Evolutionary conservation across 2,888 invertebrate genomes (phyloP).

Genomic region (Eristalis tenax): DNA sequence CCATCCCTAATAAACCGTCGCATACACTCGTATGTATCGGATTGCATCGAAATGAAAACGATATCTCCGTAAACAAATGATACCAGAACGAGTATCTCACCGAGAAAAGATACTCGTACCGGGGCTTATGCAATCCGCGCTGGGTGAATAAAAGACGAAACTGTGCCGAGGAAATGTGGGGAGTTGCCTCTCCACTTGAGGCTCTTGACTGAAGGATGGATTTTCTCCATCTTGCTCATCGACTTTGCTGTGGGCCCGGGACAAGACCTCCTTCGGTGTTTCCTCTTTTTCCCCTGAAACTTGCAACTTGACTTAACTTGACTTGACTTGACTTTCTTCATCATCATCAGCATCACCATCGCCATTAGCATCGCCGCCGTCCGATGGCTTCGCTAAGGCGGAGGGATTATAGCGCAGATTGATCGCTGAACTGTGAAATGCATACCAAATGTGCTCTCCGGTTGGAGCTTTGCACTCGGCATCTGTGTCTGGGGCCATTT

Average conservation of each 20-base stretch:
- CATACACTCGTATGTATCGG: conserved; percentile 32
- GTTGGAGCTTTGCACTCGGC: conserved; percentile 14
- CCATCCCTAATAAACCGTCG: conserved; percentile 63
- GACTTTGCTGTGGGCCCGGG: neutral
- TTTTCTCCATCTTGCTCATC: neutral
- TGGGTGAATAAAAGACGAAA: conserved; percentile 39
- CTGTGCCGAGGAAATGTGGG: conserved; percentile 59
- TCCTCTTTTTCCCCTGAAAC: conserved; percentile 50
- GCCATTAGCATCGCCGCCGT: conserved; percentile 23
- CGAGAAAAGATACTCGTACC: neutral
- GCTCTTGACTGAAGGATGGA: neutral
- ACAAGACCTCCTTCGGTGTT: neutral
- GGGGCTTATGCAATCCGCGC: conserved; percentile 51
- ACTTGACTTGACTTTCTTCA: conserved; percentile 40
- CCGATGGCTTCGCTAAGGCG: conserved; percentile 38
- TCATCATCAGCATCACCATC: conserved; percentile 34
- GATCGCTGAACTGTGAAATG: conserved; percentile 72
- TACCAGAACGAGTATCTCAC: conserved; percentile 17
- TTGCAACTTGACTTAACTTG: conserved; percentile 38
- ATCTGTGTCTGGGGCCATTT: conserved; percentile 30
- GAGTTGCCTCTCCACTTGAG: neutral
- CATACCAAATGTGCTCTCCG: conserved; percentile 67
- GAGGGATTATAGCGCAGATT: conserved; percentile 68
- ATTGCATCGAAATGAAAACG: conserved; percentile 57
- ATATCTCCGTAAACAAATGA: conserved; percentile 66